Evolutionary conservation across 2,888 invertebrate species (phyloP), one percentile per base, ranked within the genome.

Genomic region (Chaitophorus viminalis): DNA sequence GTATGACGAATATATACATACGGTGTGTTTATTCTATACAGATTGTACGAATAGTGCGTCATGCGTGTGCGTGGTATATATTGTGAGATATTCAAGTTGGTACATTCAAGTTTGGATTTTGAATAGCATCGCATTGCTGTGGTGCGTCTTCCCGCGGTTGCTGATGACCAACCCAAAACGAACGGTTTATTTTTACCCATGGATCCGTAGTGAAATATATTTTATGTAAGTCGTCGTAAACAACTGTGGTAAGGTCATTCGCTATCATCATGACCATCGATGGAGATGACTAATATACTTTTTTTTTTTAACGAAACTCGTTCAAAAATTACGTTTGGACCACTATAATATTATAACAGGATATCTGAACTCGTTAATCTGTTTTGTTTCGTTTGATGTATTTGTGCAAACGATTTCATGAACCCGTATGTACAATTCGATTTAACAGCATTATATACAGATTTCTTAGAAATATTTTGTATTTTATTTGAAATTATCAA

Each of bases 291-390:
- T 83, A 83, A 83, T 65, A 54, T 39, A 39, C 1, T 39, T 5
- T 39, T 39, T 29, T 36, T 77, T 77, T n/a, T 25, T 46, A 46
- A 31, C 70, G 17, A 74, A 83, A 83, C 74, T 83, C 60, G 74
- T 83, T 75, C 83, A 25, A 74, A 83, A 82, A 74, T 82, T 31
- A 18, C 70, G 25, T 52, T 70, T 25, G 52, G 39, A 25, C 25
- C 21, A 54, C 54, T 21, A 3, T 8, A 8, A 21, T 21, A 60
- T 3, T 21, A 60, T 46, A 46, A 46, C 14, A 11, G 46, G 14
- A 14, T 14, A 46, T 46, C 2, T 46, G 46, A 46, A 46, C 46
- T 14, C 46, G 46, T 46, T 46, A 25, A 60, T 18, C 5, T 5
- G 25, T 60, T 46, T 46, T 6, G 25, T 60, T 60, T 60, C 25